Base-by-base conservation (phyloP, 2,113 vertebrate species). In the Stigmatopora argus region DNA sequence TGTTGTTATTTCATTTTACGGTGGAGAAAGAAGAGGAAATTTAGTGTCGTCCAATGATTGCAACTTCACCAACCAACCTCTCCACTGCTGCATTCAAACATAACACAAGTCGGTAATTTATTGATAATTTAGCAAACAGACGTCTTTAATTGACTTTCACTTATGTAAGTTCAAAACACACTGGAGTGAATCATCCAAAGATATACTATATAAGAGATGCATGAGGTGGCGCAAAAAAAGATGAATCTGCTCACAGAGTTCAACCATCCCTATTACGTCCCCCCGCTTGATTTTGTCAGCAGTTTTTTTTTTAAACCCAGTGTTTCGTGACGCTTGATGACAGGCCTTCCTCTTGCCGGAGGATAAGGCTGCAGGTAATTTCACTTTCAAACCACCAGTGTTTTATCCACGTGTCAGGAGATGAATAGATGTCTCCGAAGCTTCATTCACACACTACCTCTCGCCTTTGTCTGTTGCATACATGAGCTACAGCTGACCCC, bases 291-390 rank as follows among this genome's bases (percentile, higher is more conserved):
- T 84, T 75, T 74, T 74, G 38, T 66, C 58, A 41, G 9, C 53
- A 45, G 64, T 57, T 56, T 62, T 49, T 76, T 66, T 79, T 72
- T 64, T 61, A 72, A 69, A 62, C 76, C 77, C 84, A 80, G 84
- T 85, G 85, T 80, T 79, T 77, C 64, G 69, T 64, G 70, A 75
- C 7, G 11, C 67, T 73, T 45, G 65, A 67, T 77, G 79, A 81
- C 79, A 74, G 73, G 67, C 53, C 75, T 34, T 72, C 51, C 69
- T 84, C 80, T 85, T 51, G 64, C 62, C 72, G 75, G 77, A 85
- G 66, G 83, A 69, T 71, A 62, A 66, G 59, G 70, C 78, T 79
- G 83, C 76, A 82, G 85, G 88, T 86, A 85, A 78, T 82, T 90
- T 83, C 79, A 75, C 84, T 88, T 85, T 75, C 64, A 70, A 61